Conservation (phyloP, 1,140 invertebrate genomes). For the Dendroctonus valens region DNA sequence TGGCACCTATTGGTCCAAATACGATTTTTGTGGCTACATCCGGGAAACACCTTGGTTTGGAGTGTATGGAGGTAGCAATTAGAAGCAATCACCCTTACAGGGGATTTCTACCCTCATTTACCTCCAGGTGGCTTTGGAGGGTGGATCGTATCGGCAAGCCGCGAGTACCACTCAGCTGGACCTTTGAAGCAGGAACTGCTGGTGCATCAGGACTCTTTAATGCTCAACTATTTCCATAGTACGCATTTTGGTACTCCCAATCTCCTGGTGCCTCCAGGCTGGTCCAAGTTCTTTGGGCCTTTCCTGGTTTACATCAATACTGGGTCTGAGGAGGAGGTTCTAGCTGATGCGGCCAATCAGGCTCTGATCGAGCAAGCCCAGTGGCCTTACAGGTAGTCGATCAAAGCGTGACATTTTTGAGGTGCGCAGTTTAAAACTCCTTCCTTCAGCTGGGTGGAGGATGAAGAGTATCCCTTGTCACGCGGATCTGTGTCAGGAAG, state of each 20-base stretch:
- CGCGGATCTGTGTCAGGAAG: slow-evolving; percentile 12
- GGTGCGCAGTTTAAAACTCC: not conserved
- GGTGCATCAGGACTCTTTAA: slow-evolving; percentile 20
- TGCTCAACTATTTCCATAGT: slow-evolving; percentile 27
- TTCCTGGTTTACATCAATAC: slow-evolving; percentile 16
- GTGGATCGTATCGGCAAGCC: slow-evolving; percentile 19
- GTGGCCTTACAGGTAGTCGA: slow-evolving; percentile 16
- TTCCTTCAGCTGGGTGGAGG: slow-evolving; percentile 17
- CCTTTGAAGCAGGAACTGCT: slow-evolving; percentile 23
- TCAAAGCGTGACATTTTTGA: slow-evolving; percentile 1
- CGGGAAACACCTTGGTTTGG: slow-evolving; percentile 24
- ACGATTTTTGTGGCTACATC: slow-evolving; percentile 22
- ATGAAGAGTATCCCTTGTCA: slow-evolving; percentile 12
- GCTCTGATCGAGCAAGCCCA: slow-evolving; percentile 10
- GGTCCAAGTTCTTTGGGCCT: slow-evolving; percentile 25
- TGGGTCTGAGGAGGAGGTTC: slow-evolving; percentile 15
- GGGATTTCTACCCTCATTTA: not conserved
- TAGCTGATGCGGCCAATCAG: slow-evolving; percentile 11
- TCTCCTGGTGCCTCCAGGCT: slow-evolving; percentile 9
- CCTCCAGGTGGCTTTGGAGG: slow-evolving; percentile 21
- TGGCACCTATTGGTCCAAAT: slow-evolving; percentile 26
- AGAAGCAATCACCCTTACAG: not conserved
- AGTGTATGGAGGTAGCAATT: slow-evolving; percentile 16
- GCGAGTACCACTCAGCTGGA: slow-evolving; percentile 22
- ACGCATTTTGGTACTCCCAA: slow-evolving; percentile 15